Evolutionary conservation across 1,140 invertebrate genomes (phyloP), one percentile per base, ranked within the genome.

Genomic region (Latrodectus geometricus): DNA sequence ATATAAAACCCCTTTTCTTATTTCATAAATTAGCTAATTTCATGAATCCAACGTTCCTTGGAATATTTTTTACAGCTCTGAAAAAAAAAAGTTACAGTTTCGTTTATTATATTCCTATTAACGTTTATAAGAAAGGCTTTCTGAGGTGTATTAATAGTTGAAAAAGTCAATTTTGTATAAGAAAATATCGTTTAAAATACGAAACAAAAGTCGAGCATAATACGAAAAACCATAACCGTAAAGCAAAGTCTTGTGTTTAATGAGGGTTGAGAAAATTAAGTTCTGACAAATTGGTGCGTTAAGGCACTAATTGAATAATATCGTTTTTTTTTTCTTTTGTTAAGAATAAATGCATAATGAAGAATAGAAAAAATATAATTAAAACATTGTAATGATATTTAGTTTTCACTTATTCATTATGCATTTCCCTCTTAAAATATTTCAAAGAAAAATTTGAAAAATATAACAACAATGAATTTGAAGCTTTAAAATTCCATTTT

Each of bases 11-110:
- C 17, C 76, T 11, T 15, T 48, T 61, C 54, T 20, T 77, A 79
- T 66, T 54, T 54, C 17, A 11, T 48, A 75, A 54, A 75, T 75
- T 56, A 56, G 23, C 49, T n/a, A 75, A 56, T 75, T 75, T 54
- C n/a, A 8, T 61, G 54, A 61, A 61, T 14, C 54, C 17, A 14
- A 14, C 11, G 11, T 61, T 61, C 8, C 54, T 17, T 8, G 3
- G 11, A 61, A 61, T 14, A 61, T 11, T 61, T 61, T 61, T 61
- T 61, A 14, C 11, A 14, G 11, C 11, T 8, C 3, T 14, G 17
- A 61, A 61, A 61, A 56, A 14, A 14, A 14, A 17, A 61, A 11
- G 54, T 17, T 61, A 3, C 17, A 14, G 11, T 61, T 61, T 17
- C 54, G 11, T 17, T 61, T 17, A 14, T 17, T 61, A 61, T 11